Evolutionary conservation across 2,797 vertebrate genomes (phyloP).

Genomic region (Novumbra hubbsi): DNA sequence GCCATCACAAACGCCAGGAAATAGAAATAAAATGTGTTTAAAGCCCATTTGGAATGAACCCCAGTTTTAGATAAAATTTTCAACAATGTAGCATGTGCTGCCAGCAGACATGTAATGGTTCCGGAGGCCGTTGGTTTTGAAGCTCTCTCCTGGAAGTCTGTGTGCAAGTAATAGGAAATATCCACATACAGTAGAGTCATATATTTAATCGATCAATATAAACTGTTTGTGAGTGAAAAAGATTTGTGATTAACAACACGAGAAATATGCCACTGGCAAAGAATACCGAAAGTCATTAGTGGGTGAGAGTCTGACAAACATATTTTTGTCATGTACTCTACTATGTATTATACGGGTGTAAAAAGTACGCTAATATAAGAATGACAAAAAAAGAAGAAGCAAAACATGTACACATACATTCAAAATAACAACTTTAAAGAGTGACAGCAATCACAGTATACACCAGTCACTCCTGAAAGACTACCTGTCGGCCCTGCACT

Average conservation of each 20-base stretch:
- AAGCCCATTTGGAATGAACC: not conserved
- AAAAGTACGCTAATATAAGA: too few species aligned
- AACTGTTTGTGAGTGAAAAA: not conserved
- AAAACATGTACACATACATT: too few species aligned
- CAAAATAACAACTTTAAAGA: too few species aligned
- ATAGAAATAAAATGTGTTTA: not conserved
- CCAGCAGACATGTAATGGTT: not conserved
- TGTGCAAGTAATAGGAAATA: not conserved
- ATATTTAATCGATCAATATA: not conserved
- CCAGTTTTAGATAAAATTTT: not conserved
- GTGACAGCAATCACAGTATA: too few species aligned
- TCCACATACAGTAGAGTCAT: not conserved
- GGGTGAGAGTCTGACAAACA: not conserved
- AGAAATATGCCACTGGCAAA: not conserved
- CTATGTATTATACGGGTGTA: too few species aligned
- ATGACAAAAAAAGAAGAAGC: too few species aligned
- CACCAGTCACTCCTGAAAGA: too few species aligned
- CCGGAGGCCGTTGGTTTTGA: not conserved
- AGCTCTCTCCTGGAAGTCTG: not conserved
- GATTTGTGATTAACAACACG: not conserved
- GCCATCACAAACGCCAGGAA: not conserved
- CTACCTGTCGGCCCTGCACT: too few species aligned
- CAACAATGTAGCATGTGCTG: not conserved
- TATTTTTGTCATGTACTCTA: too few species aligned
- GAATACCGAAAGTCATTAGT: not conserved